Conservation (phyloP, 1,140 invertebrate species). For the Procambarus virginalis region DNA sequence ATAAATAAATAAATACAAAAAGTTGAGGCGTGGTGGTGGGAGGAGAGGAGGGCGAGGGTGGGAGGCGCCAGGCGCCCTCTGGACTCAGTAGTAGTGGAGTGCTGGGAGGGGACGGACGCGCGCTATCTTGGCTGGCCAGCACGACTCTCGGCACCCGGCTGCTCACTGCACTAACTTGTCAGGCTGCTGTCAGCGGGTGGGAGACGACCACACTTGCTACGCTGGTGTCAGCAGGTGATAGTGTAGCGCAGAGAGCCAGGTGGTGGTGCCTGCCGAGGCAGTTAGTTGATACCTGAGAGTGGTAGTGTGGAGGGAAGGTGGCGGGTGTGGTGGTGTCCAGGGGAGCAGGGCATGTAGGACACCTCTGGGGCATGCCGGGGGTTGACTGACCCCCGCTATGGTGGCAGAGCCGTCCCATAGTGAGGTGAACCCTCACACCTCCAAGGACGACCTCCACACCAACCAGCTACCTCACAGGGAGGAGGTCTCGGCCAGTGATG, state of each 20-base stretch:
- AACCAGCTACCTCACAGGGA: conserved; percentile 32
- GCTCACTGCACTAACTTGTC: not conserved
- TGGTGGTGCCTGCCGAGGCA: not conserved
- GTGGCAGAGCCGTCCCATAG: conserved; percentile 50
- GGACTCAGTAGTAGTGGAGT: conserved; percentile 41
- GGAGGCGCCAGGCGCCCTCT: not conserved
- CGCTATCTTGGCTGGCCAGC: conserved; percentile 19
- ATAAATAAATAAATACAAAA: no score
- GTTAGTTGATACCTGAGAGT: not conserved
- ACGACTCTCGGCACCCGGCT: not conserved
- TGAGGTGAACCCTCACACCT: conserved; percentile 51
- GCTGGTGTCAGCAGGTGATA: not conserved
- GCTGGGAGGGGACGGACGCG: conserved; percentile 47
- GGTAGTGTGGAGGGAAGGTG: not conserved
- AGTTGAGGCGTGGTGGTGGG: conserved; percentile 2
- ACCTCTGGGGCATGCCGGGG: conserved; percentile 51
- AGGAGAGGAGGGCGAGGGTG: not conserved
- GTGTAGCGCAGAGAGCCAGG: not conserved
- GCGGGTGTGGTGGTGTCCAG: conserved; percentile 24
- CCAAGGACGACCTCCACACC: conserved; percentile 54
- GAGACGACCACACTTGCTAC: no score
- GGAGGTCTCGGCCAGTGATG: not conserved
- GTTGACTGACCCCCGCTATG: conserved; percentile 62
- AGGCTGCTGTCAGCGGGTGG: no score
- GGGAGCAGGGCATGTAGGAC: conserved; percentile 45